Conservation (phyloP, 2,888 invertebrate species). For the Caenorhabditis imperialis region DNA sequence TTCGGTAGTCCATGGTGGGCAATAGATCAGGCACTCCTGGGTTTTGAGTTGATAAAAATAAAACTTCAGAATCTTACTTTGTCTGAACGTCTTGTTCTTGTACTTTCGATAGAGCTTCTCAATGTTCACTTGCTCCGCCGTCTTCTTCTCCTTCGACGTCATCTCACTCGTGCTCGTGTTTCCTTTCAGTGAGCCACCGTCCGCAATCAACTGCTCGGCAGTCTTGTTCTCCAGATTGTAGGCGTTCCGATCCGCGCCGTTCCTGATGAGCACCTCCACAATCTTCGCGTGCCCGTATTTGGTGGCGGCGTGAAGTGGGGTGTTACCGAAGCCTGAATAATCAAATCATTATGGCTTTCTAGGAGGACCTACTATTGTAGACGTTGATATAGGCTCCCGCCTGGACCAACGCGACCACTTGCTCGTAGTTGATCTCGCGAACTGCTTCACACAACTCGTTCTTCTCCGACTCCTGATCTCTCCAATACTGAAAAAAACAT, state of each 20-base stretch:
- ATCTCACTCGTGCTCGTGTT: too few species aligned
- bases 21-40: constrained; percentile 12
- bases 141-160: too few species aligned
- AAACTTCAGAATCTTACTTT: too few species aligned
- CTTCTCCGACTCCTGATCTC: constrained; percentile 18
- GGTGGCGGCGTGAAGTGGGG: constrained; percentile 95
- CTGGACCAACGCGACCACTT: constrained; percentile 4
- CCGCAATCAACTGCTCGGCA: constrained; percentile 17
- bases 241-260: constrained; percentile 85
- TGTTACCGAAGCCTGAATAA: constrained; percentile 78
- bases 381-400: constrained; percentile 18
- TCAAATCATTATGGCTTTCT: too few species aligned
- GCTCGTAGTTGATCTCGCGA: constrained; percentile 19
- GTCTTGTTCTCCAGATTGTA: constrained; percentile 26
- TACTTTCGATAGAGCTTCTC: neutral
- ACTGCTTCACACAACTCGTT: constrained; percentile 19
- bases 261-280: constrained; percentile 86
- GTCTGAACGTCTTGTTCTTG: neutral
- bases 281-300: constrained; percentile 89
- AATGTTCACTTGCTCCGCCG: too few species aligned
- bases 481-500: constrained; percentile 10
- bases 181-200: too few species aligned
- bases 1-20: constrained; percentile 14
- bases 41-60: too few species aligned
- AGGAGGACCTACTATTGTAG: constrained; percentile 25